Evolutionary conservation across 2,797 vertebrate genomes (phyloP).

Genomic region (Myotis vivesi): DNA sequence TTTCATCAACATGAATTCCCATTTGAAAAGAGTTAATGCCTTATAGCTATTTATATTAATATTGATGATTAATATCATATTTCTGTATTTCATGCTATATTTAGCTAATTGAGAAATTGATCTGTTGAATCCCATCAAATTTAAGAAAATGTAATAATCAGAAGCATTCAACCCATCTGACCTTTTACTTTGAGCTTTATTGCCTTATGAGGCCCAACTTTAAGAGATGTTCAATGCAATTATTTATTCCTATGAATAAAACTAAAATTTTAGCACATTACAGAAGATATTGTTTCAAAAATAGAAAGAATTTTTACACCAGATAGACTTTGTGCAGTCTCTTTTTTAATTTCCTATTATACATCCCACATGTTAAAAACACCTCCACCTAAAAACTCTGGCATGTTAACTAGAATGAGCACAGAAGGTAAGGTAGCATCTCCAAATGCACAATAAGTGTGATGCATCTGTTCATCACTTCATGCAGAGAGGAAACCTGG

Average conservation of each 20-base stretch:
- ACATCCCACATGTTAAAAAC: neutral
- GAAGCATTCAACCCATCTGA: neutral
- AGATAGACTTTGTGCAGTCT: neutral
- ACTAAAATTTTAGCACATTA: neutral
- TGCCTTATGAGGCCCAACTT: neutral
- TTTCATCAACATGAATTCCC: constrained; percentile 55
- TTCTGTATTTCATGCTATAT: neutral
- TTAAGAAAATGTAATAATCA: neutral
- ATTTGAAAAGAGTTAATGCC: constrained; percentile 43
- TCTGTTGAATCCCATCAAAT: constrained; percentile 38
- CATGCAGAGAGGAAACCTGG: neutral
- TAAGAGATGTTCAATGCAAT: neutral
- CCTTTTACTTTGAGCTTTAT: neutral
- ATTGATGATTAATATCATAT: constrained; percentile 41
- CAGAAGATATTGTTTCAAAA: neutral
- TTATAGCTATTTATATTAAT: constrained; percentile 32
- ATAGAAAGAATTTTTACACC: neutral
- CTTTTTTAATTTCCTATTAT: neutral
- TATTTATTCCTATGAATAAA: constrained; percentile 4
- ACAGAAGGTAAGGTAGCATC: neutral
- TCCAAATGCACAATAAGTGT: neutral
- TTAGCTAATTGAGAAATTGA: constrained; percentile 65
- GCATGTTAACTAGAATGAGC: neutral
- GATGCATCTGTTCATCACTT: neutral
- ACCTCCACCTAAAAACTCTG: neutral